Base-by-base conservation (phyloP, 2,113 vertebrate species). In the Talpa occidentalis region DNA sequence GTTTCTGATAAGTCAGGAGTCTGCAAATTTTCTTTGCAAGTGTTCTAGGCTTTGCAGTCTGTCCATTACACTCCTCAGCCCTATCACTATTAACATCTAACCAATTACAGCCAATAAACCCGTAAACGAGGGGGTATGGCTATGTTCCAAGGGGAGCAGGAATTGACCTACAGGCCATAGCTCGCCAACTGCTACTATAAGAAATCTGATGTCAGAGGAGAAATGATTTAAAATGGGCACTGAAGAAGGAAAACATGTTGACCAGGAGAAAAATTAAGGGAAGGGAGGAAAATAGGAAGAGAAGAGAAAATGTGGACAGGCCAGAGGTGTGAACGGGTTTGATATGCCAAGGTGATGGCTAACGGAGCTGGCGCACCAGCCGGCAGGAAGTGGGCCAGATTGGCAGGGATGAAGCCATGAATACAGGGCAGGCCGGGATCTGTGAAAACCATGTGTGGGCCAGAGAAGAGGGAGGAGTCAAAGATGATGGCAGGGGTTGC, bases 371-470 rank as follows among this genome's bases (percentile, higher is more conserved):
- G 40, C 32, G 8, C n/a, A 69, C n/a, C 60, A 62, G 28, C 26
- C 2, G 22, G 30, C 17, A 17, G 32, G n/a, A 1, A 54, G 2
- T 10, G 8, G 22, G 60, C n/a, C 69, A 59, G 37, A 59, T 59
- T 0, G 4, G 26, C 10, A 80, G 17, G 47, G 59, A 35, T 40
- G 22, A 22, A 59, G 66, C 47, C 40, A 37, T 1, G 14, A 77
- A 64, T 37, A 78, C 26, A 40, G 4, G 28, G 17, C 5, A 82
- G 47, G 21, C n/a, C 76, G 54, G 21, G 42, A 47, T 22, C 37
- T 22, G 32, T 32, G n/a, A 17, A n/a, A 54, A 11, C 69, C 1
- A 0, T 26, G 47, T 0, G 37, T 21, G 28, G 4, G 10, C 7
- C 17, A 62, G 47, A 3, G n/a, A 69, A 26, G 6, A 2, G 32